phyloP scores from a whole-genome alignment of 2,888 invertebrate genomes.

The Pachydiplax longipennis region DNA sequence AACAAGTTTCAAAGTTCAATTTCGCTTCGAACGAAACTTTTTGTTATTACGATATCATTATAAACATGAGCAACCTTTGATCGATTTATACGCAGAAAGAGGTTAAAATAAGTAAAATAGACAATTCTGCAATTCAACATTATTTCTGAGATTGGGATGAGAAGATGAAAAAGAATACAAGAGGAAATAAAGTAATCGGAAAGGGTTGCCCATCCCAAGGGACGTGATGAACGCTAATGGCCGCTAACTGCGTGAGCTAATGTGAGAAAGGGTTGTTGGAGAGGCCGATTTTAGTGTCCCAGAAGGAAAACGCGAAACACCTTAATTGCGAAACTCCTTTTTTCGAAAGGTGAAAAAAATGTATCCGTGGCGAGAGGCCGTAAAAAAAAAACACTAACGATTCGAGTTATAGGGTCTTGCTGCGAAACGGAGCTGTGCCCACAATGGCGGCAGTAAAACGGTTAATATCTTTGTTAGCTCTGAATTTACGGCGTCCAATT shows the following conservation, averaged over 20 bases:
- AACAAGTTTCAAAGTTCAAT: too few relatives aligned
- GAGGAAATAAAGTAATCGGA: neutral
- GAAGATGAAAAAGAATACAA: too few relatives aligned
- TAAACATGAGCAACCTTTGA: too few relatives aligned
- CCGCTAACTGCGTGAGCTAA: slow-evolving; percentile 3
- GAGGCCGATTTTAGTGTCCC: neutral
- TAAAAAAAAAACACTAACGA: neutral
- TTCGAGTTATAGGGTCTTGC: neutral
- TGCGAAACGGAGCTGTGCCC: neutral
- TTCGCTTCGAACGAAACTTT: too few relatives aligned
- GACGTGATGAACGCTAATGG: slow-evolving; percentile 32
- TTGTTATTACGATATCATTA: too few relatives aligned
- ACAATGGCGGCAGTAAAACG: neutral
- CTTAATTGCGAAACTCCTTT: neutral
- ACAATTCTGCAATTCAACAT: too few relatives aligned
- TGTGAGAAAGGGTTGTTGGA: slow-evolving; percentile 10
- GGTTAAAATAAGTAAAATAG: too few relatives aligned
- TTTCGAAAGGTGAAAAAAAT: neutral
- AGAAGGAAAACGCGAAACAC: neutral
- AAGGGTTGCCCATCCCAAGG: too few relatives aligned
- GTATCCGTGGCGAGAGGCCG: neutral
- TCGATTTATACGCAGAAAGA: too few relatives aligned
- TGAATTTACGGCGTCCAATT: slow-evolving; percentile 2
- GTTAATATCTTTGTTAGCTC: slow-evolving; percentile 10
- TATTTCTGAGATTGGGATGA: too few relatives aligned